Percentiles rank a stretch among this genome's conserved stretches.
Conservation (phyloP, 1,140 invertebrate species). For the Conopomorpha cramerella region DNA sequence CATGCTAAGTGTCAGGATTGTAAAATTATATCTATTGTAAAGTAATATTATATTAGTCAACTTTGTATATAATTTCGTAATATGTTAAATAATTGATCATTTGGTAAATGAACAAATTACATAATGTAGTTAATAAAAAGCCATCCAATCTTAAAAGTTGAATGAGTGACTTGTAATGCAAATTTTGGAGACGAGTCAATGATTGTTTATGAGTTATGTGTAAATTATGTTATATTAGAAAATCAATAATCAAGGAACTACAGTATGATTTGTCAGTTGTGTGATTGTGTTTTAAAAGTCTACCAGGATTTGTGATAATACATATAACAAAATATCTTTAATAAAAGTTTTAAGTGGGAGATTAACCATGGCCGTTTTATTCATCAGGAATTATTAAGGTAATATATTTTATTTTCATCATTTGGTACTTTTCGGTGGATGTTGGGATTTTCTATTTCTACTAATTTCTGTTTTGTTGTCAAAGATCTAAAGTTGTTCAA, state of each 20-base stretch:
- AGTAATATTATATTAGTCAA: conserved; percentile 46
- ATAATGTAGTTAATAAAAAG: too few relatives aligned
- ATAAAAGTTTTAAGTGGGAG: conserved; percentile 64
- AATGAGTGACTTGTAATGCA: too few relatives aligned
- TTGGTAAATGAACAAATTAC: too few relatives aligned
- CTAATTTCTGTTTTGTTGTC: too few relatives aligned
- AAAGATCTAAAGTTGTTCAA: too few relatives aligned
- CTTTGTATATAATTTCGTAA: conserved; percentile 55
- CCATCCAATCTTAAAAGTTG: too few relatives aligned
- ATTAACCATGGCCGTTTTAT: conserved; percentile 59
- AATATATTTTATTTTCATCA: too few relatives aligned
- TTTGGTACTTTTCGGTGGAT: too few relatives aligned
- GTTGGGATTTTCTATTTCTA: too few relatives aligned
- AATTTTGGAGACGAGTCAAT: conserved; percentile 52
- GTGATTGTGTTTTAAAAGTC: conserved; percentile 63
- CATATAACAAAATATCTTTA: conserved; percentile 63
- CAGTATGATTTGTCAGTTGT: conserved; percentile 55
- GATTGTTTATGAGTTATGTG: conserved; percentile 53
- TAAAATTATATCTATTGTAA: conserved; percentile 40
- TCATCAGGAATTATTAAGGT: conserved; percentile 41
- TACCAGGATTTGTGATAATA: conserved; percentile 65
- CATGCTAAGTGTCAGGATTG: conserved; percentile 21
- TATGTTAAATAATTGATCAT: conserved; percentile 36
- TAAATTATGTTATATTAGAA: conserved; percentile 59
- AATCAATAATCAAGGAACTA: conserved; percentile 55